A percentile compares a stretch with the other conserved stretches of the same genome.
Conservation (phyloP, 1,140 invertebrate species). For the Aporrectodea caliginosa region DNA sequence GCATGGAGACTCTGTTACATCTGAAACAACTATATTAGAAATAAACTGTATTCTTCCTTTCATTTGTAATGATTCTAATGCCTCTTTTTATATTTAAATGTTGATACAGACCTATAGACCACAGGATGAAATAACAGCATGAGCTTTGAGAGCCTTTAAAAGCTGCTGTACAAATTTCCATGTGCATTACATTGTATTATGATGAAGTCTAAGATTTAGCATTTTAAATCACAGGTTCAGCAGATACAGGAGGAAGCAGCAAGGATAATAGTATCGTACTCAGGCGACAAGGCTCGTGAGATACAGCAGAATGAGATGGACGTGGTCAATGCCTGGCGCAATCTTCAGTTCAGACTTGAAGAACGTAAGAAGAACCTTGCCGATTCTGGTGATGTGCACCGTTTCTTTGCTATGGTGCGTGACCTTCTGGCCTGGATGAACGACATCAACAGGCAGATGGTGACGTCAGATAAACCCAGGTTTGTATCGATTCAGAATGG, state of each 20-base stretch:
- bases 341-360: slow-evolving; percentile 66
- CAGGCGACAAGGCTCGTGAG: slow-evolving; percentile 88
- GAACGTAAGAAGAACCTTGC: slow-evolving; percentile 64
- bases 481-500: too few relatives aligned
- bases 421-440: slow-evolving; percentile 96
- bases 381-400: slow-evolving; percentile 86
- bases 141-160: too few relatives aligned
- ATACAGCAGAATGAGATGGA: slow-evolving; percentile 88
- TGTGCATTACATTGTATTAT: too few relatives aligned
- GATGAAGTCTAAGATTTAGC: too few relatives aligned
- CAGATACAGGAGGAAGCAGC: slow-evolving; percentile 84
- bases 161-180: too few relatives aligned
- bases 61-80: too few relatives aligned
- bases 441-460: slow-evolving; percentile 92
- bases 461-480: slow-evolving; percentile 89
- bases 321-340: slow-evolving; percentile 86
- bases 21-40: too few relatives aligned
- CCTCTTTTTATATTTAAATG: too few relatives aligned
- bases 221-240: slow-evolving; percentile 76
- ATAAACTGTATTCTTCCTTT: too few relatives aligned
- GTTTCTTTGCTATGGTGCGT: slow-evolving; percentile 93
- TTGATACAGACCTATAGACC: too few relatives aligned
- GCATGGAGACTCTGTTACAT: too few relatives aligned
- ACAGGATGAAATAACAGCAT: too few relatives aligned
- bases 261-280: slow-evolving; percentile 84